Evolutionary conservation across 2,797 vertebrate genomes (phyloP).

Genomic region (Telmatherina bonti): DNA sequence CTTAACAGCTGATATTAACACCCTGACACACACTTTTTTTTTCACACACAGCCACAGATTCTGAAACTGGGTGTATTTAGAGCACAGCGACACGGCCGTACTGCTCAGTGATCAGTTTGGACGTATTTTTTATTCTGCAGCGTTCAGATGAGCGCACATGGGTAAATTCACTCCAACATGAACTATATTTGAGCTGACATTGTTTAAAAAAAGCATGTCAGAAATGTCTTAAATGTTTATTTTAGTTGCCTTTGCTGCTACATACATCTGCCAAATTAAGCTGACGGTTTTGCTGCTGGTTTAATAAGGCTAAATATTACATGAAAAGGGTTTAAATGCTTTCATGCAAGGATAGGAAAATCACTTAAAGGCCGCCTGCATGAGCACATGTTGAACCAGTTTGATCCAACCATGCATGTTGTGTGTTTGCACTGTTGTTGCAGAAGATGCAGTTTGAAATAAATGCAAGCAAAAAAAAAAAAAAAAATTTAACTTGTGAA

Average conservation of each 20-base stretch:
- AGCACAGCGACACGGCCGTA: conserved; percentile 12
- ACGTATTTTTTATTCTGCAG: conserved; percentile 12
- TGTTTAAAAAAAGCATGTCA: conserved; percentile 21
- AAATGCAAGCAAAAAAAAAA: no score
- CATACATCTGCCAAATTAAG: conserved; percentile 9
- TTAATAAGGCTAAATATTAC: conserved; percentile 9
- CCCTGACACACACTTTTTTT: conserved; percentile 20
- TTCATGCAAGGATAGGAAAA: background rate
- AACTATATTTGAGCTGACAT: conserved; percentile 27
- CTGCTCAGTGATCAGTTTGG: conserved; percentile 7
- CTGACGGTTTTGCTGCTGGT: conserved; percentile 22
- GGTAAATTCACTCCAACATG: background rate
- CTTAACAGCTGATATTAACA: conserved; percentile 23
- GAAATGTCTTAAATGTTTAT: conserved; percentile 15
- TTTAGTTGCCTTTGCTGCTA: conserved; percentile 1
- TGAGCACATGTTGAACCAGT: no score
- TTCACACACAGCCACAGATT: conserved; percentile 28
- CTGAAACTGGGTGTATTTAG: background rate
- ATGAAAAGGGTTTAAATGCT: background rate
- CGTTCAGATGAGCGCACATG: background rate
- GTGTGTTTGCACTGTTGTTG: no score
- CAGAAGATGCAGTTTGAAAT: no score
- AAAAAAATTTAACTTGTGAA: no score
- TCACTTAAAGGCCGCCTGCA: background rate
- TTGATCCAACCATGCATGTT: no score